A percentile compares a stretch with the other conserved stretches of the same genome.
These are phyloP conservation scores for Armadillidium nasatum DNA, from an alignment of 1,140 invertebrate species.

Conservation along the genomic window DNA sequence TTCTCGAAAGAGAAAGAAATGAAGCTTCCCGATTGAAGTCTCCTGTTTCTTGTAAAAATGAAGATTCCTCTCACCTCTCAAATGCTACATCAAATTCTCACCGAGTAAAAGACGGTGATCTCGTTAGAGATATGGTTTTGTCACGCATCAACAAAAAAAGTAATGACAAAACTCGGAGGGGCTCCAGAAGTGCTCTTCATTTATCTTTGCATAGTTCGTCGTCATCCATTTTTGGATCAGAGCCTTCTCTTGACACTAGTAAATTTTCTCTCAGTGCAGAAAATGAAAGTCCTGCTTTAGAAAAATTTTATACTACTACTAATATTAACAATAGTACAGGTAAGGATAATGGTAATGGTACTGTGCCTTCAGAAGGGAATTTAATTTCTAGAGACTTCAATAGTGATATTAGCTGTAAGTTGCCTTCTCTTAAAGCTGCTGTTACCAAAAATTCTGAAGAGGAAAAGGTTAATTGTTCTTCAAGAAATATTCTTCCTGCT, in stretches of 20 bases:
- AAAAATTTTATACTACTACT: too few species aligned
- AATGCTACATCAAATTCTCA: neutral
- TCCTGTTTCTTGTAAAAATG: neutral
- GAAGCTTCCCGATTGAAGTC: slow-evolving; percentile 14
- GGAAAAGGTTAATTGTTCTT: slow-evolving; percentile 25
- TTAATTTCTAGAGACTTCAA: neutral
- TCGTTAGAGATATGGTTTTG: slow-evolving; percentile 72
- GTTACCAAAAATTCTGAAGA: slow-evolving; percentile 9
- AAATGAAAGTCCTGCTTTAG: slow-evolving; percentile 40
- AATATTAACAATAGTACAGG: slow-evolving; percentile 32
- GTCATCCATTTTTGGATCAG: neutral
- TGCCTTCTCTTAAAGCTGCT: neutral
- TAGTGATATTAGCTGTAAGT: slow-evolving; percentile 12
- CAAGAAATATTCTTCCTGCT: slow-evolving; percentile 41
- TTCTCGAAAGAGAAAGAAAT: slow-evolving; percentile 26
- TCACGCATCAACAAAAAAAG: slow-evolving; percentile 57
- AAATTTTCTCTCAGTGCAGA: slow-evolving; percentile 25
- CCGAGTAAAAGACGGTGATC: slow-evolving; percentile 64
- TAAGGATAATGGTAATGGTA: slow-evolving; percentile 23
- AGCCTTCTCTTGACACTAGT: neutral
- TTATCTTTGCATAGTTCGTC: neutral
- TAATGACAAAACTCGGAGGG: slow-evolving; percentile 43
- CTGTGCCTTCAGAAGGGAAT: slow-evolving; percentile 10
- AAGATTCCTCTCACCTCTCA: slow-evolving; percentile 52
- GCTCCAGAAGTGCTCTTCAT: neutral